Conservation (phyloP, 1,140 invertebrate genomes). For the Tetragnatha versicolor region DNA sequence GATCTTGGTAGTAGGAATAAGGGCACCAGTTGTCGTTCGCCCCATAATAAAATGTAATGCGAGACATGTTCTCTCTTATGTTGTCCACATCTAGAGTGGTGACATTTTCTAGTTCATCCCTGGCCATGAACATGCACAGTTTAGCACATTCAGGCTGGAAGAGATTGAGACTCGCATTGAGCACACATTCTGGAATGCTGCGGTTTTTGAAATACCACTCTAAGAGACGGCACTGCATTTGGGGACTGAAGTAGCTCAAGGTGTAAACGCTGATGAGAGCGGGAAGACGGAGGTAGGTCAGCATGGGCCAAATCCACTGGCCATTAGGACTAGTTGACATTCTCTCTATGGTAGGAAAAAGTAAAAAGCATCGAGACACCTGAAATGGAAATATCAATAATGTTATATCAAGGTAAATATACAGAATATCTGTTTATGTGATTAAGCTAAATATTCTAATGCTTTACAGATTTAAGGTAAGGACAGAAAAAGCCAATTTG, state of each 20-base stretch:
- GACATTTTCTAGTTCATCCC: constrained; percentile 65
- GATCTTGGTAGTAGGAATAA: constrained; percentile 70
- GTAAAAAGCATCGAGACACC: constrained; percentile 67
- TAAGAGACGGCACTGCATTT: constrained; percentile 60
- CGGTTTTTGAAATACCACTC: constrained; percentile 59
- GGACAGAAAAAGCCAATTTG: no score
- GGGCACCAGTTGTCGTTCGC: constrained; percentile 79
- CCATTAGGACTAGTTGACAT: constrained; percentile 79
- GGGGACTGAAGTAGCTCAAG: constrained; percentile 70
- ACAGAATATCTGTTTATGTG: no score
- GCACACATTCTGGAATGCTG: constrained; percentile 61
- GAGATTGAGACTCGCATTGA: constrained; percentile 61
- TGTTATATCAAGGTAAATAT: no score
- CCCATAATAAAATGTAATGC: constrained; percentile 80
- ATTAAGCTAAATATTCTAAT: no score
- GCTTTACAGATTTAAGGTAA: no score
- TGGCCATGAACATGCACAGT: constrained; percentile 66
- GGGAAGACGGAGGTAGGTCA: constrained; percentile 68
- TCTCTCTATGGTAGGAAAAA: constrained; percentile 84
- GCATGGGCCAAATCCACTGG: constrained; percentile 68
- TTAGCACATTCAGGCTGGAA: constrained; percentile 62
- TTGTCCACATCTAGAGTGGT: constrained; percentile 62
- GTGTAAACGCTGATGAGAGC: constrained; percentile 70
- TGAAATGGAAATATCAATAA: constrained; percentile 2
- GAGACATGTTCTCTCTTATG: constrained; percentile 61